A percentile compares a stretch with the other conserved stretches of the same genome.
Conservation (phyloP, 1,140 invertebrate genomes). For the Steinernema feltiae region DNA sequence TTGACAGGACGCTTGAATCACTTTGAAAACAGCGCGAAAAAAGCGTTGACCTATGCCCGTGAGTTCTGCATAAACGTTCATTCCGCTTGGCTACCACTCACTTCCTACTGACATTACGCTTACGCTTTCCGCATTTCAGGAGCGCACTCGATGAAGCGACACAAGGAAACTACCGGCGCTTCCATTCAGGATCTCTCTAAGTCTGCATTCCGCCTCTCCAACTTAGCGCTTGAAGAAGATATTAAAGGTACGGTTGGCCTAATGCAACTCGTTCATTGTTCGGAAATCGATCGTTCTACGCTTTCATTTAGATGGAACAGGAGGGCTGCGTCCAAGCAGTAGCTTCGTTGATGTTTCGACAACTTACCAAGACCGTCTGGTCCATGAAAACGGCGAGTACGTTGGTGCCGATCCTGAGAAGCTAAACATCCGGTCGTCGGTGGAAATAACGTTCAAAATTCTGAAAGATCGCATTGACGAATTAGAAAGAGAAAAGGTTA, state of each 20-base stretch:
- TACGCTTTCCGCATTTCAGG: neutral
- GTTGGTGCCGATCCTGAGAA: neutral
- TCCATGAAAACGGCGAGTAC: neutral
- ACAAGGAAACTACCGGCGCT: neutral
- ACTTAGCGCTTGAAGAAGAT: neutral
- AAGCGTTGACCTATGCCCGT: neutral
- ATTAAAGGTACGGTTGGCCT: neutral
- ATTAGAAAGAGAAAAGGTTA: neutral
- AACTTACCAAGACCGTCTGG: neutral
- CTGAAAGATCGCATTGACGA: neutral
- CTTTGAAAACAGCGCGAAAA: neutral
- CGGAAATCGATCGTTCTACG: too few species aligned
- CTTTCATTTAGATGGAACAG: neutral
- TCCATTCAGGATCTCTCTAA: neutral
- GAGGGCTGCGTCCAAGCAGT: neutral
- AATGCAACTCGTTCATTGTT: neutral
- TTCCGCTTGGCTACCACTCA: neutral
- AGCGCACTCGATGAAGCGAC: neutral
- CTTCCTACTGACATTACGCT: neutral
- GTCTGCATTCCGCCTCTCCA: neutral
- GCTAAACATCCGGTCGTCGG: neutral
- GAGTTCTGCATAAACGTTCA: neutral
- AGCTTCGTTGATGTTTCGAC: neutral
- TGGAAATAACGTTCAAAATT: conserved; percentile 2
- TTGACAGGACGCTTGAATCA: neutral